Base-by-base conservation (phyloP, 2,113 vertebrate species). In the Salminus brasiliensis region DNA sequence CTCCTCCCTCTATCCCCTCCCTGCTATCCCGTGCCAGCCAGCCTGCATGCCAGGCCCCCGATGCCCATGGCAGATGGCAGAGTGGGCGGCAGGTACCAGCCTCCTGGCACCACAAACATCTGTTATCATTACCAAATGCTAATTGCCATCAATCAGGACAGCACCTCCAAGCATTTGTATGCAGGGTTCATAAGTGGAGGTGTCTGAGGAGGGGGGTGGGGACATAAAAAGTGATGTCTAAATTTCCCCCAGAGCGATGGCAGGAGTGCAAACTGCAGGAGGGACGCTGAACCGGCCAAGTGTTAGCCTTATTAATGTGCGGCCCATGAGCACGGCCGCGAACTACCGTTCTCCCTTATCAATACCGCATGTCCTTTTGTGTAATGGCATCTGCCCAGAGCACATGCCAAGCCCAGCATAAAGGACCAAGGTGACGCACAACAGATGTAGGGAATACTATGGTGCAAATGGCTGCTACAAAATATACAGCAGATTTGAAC, bases 111-210 rank as follows among this genome's bases (percentile, higher is more conserved):
- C 90, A 88, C 77, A 91, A 96, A 96, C 95, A 97, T 93, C 95
- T 96, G 94, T 95, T 97, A 95, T 94, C 89, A 91, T 95, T 95
- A 96, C 86, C 93, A 95, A 94, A 95, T 95, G 95, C 94, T 97
- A 97, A 97, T 96, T 96, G 94, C 94, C 93, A 93, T 96, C 95
- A 94, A 94, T 95, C 95, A 96, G 93, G 93, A 94, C 93, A 91
- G 93, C 92, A 95, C 94, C 95, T 95, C 90, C 88, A 92, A 92
- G 91, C 93, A 95, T 94, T 94, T 90, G 92, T 91, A 95, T 94
- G 93, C 93, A 84, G 88, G 66, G 86, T 85, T 81, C 84, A 85
- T 80, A 78, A 81, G 75, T 39, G 41, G 57, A 71, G 71, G 83
- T 82, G 73, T 81, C 78, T 68, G 67, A 25, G 82, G 72, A 74